Evolutionary conservation across 2,113 vertebrate genomes (phyloP).

Genomic region (Myotis lucifugus): DNA sequence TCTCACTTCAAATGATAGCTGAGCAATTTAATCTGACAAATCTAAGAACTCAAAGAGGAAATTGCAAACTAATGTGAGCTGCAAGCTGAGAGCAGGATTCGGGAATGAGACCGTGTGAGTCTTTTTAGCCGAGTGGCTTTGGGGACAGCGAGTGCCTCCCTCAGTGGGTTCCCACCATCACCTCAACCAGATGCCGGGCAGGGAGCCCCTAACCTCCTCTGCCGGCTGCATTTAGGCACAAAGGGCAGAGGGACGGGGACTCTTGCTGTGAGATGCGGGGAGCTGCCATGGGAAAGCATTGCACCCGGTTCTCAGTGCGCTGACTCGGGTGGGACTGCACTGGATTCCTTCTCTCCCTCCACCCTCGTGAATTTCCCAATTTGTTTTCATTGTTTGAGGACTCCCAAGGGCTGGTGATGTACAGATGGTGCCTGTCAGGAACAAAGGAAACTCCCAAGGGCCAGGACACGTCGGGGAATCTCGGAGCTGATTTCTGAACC

Average conservation of each 20-base stretch:
- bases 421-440: neutral
- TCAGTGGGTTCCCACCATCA: neutral
- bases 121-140: neutral
- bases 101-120: neutral
- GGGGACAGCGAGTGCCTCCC: neutral
- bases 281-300: neutral
- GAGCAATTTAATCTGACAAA: slow-evolving; percentile 72
- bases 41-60: slow-evolving; percentile 62
- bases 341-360: neutral
- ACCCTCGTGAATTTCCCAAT: neutral
- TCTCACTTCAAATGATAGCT: slow-evolving; percentile 58
- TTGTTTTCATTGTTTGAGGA: neutral
- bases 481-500: neutral
- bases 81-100: slow-evolving; percentile 27
- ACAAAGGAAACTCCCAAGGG: neutral
- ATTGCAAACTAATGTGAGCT: slow-evolving; percentile 54
- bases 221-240: neutral
- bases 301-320: neutral
- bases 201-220: slow-evolving; percentile 4
- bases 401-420: neutral
- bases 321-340: neutral
- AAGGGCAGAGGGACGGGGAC: neutral
- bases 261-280: neutral
- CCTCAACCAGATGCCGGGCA: neutral
- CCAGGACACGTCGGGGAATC: neutral